Conservation (phyloP, 2,113 vertebrate species). For the Cynocephalus volans region DNA sequence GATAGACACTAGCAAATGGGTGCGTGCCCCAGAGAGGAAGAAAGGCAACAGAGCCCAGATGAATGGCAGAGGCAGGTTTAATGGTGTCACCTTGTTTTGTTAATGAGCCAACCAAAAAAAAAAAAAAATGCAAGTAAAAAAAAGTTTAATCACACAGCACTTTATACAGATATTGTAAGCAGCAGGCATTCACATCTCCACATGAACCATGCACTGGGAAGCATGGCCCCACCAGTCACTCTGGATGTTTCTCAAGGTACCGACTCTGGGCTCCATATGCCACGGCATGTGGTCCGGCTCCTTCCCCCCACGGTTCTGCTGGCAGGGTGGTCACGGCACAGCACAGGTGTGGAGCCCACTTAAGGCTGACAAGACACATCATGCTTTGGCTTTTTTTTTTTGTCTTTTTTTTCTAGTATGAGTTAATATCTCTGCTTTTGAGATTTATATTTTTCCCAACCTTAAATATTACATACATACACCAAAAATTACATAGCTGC, state of each 20-base stretch:
- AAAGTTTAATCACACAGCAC: slow-evolving; percentile 92
- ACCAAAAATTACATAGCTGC: slow-evolving; percentile 90
- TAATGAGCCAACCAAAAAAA: slow-evolving; percentile 88
- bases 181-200: slow-evolving; percentile 93
- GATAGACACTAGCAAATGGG: background rate
- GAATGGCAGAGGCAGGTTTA: slow-evolving; percentile 90
- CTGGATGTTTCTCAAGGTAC: slow-evolving; percentile 88
- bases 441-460: slow-evolving; percentile 87
- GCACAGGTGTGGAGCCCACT: slow-evolving; percentile 92
- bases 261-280: slow-evolving; percentile 93
- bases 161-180: slow-evolving; percentile 93
- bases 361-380: slow-evolving; percentile 95
- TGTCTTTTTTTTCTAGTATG: slow-evolving; percentile 83
- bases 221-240: slow-evolving; percentile 85
- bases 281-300: slow-evolving; percentile 85
- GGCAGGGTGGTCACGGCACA: slow-evolving; percentile 89
- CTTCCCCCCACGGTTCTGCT: slow-evolving; percentile 71
- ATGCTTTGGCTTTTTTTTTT: slow-evolving; percentile 96
- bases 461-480: slow-evolving; percentile 95
- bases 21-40: slow-evolving; percentile 33
- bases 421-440: slow-evolving; percentile 84
- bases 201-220: slow-evolving; percentile 88
- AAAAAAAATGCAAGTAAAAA: slow-evolving; percentile 90
- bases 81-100: slow-evolving; percentile 89
- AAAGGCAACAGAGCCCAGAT: slow-evolving; percentile 75